A percentile compares a stretch with the other conserved stretches of the same genome.
These are phyloP conservation scores for Clunio marinus DNA, from an alignment of 2,888 invertebrate genomes.

Conservation along the genomic window DNA sequence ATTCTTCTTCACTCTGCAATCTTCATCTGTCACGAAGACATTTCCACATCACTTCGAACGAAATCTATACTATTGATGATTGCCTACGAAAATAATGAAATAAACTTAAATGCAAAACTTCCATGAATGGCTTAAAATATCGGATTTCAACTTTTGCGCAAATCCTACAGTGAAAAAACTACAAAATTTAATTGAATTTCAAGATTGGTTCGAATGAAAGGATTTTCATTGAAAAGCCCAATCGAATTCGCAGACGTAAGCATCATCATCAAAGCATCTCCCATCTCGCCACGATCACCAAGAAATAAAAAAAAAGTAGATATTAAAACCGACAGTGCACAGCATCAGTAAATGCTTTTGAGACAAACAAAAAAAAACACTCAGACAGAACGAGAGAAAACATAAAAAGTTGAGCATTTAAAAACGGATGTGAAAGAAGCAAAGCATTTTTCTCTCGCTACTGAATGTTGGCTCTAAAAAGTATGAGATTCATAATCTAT, in stretches of 20 bases:
- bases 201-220: not conserved
- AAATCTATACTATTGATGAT: not conserved
- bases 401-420: slow-evolving; percentile 4
- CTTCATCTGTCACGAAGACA: not conserved
- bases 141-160: slow-evolving; percentile 5
- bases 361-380: not conserved
- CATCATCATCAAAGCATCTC: slow-evolving; percentile 11
- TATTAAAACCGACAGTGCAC: not conserved
- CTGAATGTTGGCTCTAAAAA: not conserved
- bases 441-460: not conserved
- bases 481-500: slow-evolving; percentile 12
- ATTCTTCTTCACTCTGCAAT: not conserved
- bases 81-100: not conserved
- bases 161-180: not conserved
- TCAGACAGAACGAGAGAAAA: not conserved
- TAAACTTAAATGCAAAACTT: slow-evolving; percentile 1
- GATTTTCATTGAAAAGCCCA: slow-evolving; percentile 8
- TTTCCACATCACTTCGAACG: too few relatives aligned
- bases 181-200: slow-evolving; percentile 6
- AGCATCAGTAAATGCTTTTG: not conserved
- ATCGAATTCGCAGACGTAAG: slow-evolving; percentile 7
- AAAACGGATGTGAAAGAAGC: slow-evolving; percentile 17
- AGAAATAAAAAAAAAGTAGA: not conserved
- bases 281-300: not conserved
- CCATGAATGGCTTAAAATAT: slow-evolving; percentile 10